Evolutionary conservation across 2,888 invertebrate genomes (phyloP).

Genomic region (Ferdinandea cuprea): DNA sequence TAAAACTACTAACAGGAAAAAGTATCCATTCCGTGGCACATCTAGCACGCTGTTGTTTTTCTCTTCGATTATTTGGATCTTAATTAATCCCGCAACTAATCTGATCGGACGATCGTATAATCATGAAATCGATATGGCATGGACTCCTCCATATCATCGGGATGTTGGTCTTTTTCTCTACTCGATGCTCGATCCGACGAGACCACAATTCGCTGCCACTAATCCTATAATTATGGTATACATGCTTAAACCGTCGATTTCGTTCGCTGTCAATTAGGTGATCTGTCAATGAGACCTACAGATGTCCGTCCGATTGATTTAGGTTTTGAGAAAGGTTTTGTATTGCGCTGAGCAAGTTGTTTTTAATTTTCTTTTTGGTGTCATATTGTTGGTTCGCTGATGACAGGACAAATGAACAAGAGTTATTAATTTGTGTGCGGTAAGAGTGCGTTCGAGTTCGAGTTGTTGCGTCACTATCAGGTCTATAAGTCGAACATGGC

Average conservation of each 20-base stretch:
- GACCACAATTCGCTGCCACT: conserved; percentile 58
- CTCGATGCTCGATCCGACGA: conserved; percentile 8
- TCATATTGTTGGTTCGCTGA: conserved; percentile 41
- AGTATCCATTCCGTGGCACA: conserved; percentile 51
- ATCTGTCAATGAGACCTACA: conserved; percentile 68
- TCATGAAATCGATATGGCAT: conserved; percentile 71
- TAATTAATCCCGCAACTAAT: conserved; percentile 74
- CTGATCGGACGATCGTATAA: conserved; percentile 72
- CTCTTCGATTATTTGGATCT: conserved; percentile 46
- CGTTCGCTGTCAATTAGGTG: conserved; percentile 73
- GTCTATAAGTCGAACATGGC: conserved; percentile 46
- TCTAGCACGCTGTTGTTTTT: conserved; percentile 46
- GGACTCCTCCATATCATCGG: conserved; percentile 44
- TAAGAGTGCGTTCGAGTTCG: conserved; percentile 21
- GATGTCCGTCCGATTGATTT: conserved; percentile 71
- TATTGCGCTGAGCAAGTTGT: conserved; percentile 41
- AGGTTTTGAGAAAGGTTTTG: conserved; percentile 66
- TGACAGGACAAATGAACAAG: conserved; percentile 67
- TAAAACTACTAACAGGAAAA: too few species aligned
- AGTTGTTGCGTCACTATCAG: conserved; percentile 58
- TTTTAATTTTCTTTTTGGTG: conserved; percentile 10
- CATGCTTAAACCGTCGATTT: conserved; percentile 73
- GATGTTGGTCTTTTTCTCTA: not conserved
- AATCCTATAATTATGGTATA: conserved; percentile 73
- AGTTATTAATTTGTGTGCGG: conserved; percentile 54